Base-by-base conservation (phyloP, 2,113 vertebrate species). In the Periophthalmus modestus region DNA sequence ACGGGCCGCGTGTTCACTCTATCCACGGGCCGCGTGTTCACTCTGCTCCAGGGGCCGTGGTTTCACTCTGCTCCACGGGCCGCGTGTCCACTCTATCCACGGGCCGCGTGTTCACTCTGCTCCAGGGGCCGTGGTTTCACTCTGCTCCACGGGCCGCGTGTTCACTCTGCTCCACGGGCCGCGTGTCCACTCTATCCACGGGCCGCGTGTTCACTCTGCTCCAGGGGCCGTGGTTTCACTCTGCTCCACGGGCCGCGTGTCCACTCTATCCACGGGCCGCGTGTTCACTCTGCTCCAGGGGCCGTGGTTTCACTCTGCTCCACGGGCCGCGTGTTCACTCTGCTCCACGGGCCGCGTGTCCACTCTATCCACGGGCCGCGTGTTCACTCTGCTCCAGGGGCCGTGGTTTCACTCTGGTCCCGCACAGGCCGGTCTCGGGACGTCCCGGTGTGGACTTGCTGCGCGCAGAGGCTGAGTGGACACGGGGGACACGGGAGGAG, bases 131-230 rank as follows among this genome's bases (percentile, higher is more conserved):
- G n/a, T n/a, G n/a, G n/a, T n/a, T n/a, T n/a, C n/a, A n/a, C n/a
- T n/a, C n/a, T n/a, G 65, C 28, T 79, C 81, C 67, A 65, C 4
- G 63, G 75, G 81, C 76, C 81, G 68, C 74, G 77, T 78, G 79
- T 86, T 83, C 79, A 82, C n/a, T n/a, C n/a, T n/a, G n/a, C n/a
- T n/a, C n/a, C n/a, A n/a, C n/a, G n/a, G n/a, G n/a, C n/a, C n/a
- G n/a, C n/a, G n/a, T n/a, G n/a, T n/a, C n/a, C n/a, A n/a, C n/a
- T n/a, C n/a, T n/a, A n/a, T 79, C 81, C 67, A 65, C 4, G 63
- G 75, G 81, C 76, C 81, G 68, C 74, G 77, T 78, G 79, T 86
- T 83, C 79, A 82, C n/a, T n/a, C n/a, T n/a, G n/a, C n/a, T n/a
- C n/a, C n/a, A n/a, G n/a, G n/a, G n/a, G n/a, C n/a, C n/a, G n/a